phyloP scores from a whole-genome alignment of 2,113 vertebrate species.

The Gnathonemus echidnorhynchus region DNA sequence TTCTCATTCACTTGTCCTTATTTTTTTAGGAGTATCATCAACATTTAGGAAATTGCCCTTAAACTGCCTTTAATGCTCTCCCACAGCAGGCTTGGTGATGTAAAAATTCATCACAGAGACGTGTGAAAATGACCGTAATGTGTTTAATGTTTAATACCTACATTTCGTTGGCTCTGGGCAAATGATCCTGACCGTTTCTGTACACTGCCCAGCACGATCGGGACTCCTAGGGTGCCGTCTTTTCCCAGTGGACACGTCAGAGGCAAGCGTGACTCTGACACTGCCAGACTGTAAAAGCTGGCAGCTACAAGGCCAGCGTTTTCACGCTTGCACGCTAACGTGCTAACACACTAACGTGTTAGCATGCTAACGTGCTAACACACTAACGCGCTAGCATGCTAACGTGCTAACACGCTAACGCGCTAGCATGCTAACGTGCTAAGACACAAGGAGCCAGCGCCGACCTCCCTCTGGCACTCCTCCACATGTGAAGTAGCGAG shows the following conservation, averaged over 20 bases:
- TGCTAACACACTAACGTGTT: no score
- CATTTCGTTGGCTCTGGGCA: background rate
- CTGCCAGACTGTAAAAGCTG: background rate
- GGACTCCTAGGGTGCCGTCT: background rate
- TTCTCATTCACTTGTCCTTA: background rate
- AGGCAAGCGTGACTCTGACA: background rate
- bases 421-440: background rate
- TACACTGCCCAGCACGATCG: background rate
- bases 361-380: no score
- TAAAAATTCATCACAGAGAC: slow-evolving; percentile 17
- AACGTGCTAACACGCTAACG: background rate
- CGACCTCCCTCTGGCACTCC: background rate
- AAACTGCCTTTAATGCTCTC: slow-evolving; percentile 15
- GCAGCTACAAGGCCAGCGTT: background rate
- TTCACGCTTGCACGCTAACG: background rate
- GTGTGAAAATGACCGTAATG: background rate
- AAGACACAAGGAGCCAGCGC: background rate
- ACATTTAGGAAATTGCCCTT: slow-evolving; percentile 16
- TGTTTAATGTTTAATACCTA: slow-evolving; percentile 2
- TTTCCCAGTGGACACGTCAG: background rate
- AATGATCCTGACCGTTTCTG: background rate
- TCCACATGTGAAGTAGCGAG: background rate
- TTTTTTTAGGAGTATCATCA: slow-evolving; percentile 12
- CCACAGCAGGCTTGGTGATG: slow-evolving; percentile 7
- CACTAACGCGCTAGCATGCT: background rate